Evolutionary conservation across 2,888 invertebrate genomes (phyloP).

Genomic region (Drosophila basisetae): DNA sequence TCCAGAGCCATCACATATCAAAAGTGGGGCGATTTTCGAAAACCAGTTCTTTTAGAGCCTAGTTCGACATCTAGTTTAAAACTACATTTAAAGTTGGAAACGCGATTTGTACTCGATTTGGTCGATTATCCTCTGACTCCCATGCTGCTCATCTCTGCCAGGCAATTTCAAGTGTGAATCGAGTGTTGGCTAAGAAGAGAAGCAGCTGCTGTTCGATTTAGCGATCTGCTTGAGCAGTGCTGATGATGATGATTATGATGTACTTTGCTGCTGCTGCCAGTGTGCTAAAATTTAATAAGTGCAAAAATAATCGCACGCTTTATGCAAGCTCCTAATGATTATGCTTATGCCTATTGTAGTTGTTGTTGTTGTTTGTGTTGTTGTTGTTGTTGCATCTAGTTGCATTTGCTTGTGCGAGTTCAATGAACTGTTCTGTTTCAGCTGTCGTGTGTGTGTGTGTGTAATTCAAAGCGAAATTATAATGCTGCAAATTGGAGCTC

Average conservation of each 20-base stretch:
- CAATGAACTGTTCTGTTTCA: slow-evolving; percentile 47
- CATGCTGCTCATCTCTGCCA: slow-evolving; percentile 22
- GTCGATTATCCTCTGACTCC: not conserved
- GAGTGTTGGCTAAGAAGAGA: slow-evolving; percentile 25
- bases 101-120: not conserved
- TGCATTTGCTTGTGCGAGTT: slow-evolving; percentile 43
- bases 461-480: slow-evolving; percentile 75
- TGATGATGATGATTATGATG: slow-evolving; percentile 54
- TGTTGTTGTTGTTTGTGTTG: slow-evolving; percentile 27
- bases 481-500: slow-evolving; percentile 68
- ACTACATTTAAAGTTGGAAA: not conserved
- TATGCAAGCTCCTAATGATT: slow-evolving; percentile 71
- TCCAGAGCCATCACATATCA: too few relatives aligned
- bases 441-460: slow-evolving; percentile 32
- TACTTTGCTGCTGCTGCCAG: slow-evolving; percentile 36
- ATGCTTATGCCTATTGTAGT: slow-evolving; percentile 59
- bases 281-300: slow-evolving; percentile 77
- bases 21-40: too few relatives aligned
- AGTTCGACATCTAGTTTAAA: too few relatives aligned
- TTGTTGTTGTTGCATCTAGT: slow-evolving; percentile 23
- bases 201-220: slow-evolving; percentile 39
- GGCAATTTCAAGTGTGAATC: slow-evolving; percentile 41
- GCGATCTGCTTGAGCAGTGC: slow-evolving; percentile 21
- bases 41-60: too few relatives aligned
- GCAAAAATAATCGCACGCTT: slow-evolving; percentile 69